Evolutionary conservation across 2,113 vertebrate genomes (phyloP), one percentile per base, ranked within the genome.

Genomic region (Vanacampus margaritifer): DNA sequence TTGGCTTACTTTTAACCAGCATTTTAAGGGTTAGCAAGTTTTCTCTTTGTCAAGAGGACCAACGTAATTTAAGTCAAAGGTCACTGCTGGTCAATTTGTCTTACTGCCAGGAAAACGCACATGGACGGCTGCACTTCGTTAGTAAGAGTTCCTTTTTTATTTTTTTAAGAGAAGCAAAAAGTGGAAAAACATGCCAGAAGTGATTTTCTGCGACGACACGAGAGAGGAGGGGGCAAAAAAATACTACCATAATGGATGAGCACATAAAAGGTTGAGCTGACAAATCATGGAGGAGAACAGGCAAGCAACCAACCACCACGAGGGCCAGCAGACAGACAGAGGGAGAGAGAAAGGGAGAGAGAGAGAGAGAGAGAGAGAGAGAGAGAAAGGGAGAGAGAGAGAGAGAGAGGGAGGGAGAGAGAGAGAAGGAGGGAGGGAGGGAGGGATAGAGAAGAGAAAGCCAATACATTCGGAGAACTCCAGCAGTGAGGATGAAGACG

Each of bases 401-500:
- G 58, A 19, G 37, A 71, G 67, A 56, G 56, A 53, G 66, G 46
- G 71, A 28, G 63, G 35, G 58, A 50, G 24, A 23, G 21, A 2
- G 36, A 16, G n/a, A 13, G 61, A 37, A 67, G 37, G 71, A 65
- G 72, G 65, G 74, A 64, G 84, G 61, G 61, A 12, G 45, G 53
- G 65, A 67, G 65, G 48, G 66, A 37, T 60, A 48, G 61, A 4
- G 32, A 4, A 61, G 54, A 14, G 56, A 69, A 77, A 83, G 81
- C 67, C 71, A 73, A 64, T 76, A 78, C 79, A 76, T 81, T 69
- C 81, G 74, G 82, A 57, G 81, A 87, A 87, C 84, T 89, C 86
- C 76, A 80, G 78, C 81, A 80, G 60, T 50, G 48, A 80, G 82
- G 79, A 81, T 76, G 75, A 88, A 71, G 75, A 84, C 84, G 81